These are phyloP conservation scores for Pipistrellus pipistrellus DNA, from an alignment of 2,797 vertebrate species.

Conservation along the genomic window DNA sequence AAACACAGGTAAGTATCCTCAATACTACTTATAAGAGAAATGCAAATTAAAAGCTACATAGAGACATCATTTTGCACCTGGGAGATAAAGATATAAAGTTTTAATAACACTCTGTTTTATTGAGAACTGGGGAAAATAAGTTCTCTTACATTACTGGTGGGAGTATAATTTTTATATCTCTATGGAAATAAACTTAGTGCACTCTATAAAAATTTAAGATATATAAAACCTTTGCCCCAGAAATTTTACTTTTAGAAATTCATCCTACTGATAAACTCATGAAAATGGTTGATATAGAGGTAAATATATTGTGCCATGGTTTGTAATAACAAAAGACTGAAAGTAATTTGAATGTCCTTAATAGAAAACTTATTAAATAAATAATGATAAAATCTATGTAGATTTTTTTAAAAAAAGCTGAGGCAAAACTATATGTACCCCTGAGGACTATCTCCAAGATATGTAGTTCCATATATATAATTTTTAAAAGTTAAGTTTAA, in stretches of 20 bases:
- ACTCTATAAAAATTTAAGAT: slow-evolving; percentile 8
- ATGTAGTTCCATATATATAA: background rate
- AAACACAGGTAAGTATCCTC: background rate
- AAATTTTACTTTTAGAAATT: background rate
- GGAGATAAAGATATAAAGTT: background rate
- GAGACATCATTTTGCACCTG: background rate
- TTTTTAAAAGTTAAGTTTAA: background rate
- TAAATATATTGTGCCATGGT: background rate
- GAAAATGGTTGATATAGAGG: background rate
- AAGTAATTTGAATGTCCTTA: background rate
- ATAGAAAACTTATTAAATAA: slow-evolving; percentile 1
- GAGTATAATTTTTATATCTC: background rate
- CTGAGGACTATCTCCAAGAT: background rate
- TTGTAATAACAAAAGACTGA: slow-evolving; percentile 11
- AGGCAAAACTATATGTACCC: background rate
- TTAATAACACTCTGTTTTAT: slow-evolving; percentile 20
- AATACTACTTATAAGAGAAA: background rate
- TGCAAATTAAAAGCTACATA: background rate
- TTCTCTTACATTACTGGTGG: background rate
- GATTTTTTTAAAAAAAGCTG: background rate
- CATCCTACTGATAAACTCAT: background rate
- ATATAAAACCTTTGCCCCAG: background rate
- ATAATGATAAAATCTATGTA: background rate
- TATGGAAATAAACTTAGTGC: slow-evolving; percentile 28
- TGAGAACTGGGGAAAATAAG: slow-evolving; percentile 25